Conservation (phyloP, 64 coral and sea anemone species). For the Acropora tenuis region DNA sequence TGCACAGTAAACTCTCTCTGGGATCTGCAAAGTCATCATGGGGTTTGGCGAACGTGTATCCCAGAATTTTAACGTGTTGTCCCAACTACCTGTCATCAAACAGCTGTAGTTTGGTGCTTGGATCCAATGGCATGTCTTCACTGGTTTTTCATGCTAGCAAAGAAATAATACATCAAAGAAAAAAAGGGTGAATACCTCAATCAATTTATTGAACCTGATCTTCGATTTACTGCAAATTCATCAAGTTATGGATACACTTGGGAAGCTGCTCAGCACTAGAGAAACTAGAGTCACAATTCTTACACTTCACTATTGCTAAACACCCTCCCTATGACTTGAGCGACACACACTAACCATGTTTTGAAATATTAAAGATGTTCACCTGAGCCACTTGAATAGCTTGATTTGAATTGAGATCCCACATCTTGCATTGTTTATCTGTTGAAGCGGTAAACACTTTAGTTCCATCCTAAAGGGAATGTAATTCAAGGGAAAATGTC, state of each 20-base stretch:
- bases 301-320: too few species aligned
- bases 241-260: too few species aligned
- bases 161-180: background rate
- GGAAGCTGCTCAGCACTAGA: too few species aligned
- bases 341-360: too few species aligned
- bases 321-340: too few species aligned
- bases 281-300: too few species aligned
- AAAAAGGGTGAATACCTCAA: background rate
- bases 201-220: background rate
- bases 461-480: constrained; percentile 84
- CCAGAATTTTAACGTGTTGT: constrained; percentile 98
- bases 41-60: constrained; percentile 86
- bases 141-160: constrained; percentile 81
- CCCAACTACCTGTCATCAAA: constrained; percentile 98
- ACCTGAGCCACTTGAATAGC: constrained; percentile 91
- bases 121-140: constrained; percentile 93
- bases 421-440: constrained; percentile 98
- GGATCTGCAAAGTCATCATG: constrained; percentile 77
- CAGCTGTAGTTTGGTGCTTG: constrained; percentile 95
- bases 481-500: background rate
- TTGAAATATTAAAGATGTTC: background rate
- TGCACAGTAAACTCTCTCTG: constrained; percentile 95
- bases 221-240: too few species aligned
- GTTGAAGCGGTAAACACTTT: constrained; percentile 98
- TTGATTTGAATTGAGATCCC: constrained; percentile 96